Base-by-base conservation (phyloP, 2,113 vertebrate genomes). In the Hypocryptadius cinnamomeus region DNA sequence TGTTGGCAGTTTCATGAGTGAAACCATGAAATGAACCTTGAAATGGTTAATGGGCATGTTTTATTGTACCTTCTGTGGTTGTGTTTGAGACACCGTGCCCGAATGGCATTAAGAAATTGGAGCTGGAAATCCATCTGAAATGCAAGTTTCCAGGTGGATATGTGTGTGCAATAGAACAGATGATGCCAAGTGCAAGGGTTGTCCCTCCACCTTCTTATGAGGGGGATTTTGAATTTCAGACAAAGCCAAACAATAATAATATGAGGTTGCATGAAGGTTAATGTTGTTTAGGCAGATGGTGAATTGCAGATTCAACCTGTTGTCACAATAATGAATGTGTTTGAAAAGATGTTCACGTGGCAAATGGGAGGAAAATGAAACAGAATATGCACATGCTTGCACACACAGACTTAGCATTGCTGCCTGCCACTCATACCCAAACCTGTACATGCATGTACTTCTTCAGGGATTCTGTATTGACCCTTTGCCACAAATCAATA, bases 271-370 rank as follows among this genome's bases (percentile, higher is more conserved):
- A 8, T 51, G 91, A 97, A 98, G 96, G 97, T 98, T 97, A 97
- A 97, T 97, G 92, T 71, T 97, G 78, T 96, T 97, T 96, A 95
- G 95, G 86, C 97, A 98, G 97, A 97, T 97, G 95, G 95, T 47
- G 88, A 97, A 97, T 96, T 97, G 87, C 90, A 92, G 92, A 96
- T 97, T 96, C 90, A 97, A 97, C 96, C 88, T 96, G 85, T 97
- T 98, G 97, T 97, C 96, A 96, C 65, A 87, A 86, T 96, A 97
- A 97, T 85, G 59, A 93, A 92, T 95, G 92, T 86, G 51, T 96
- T 81, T 71, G 91, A 95, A 93, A 78, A 95, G 92, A 91, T 3
- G 22, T 59, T 94, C 40, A 1, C 74, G 60, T 94, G 89, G 79
- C 66, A 96, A 93, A 94, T 40, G 44, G 76, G 54, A 96, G 63